Evolutionary conservation across 2,797 vertebrate species (phyloP).

Genomic region (Urosaurus nigricauda): DNA sequence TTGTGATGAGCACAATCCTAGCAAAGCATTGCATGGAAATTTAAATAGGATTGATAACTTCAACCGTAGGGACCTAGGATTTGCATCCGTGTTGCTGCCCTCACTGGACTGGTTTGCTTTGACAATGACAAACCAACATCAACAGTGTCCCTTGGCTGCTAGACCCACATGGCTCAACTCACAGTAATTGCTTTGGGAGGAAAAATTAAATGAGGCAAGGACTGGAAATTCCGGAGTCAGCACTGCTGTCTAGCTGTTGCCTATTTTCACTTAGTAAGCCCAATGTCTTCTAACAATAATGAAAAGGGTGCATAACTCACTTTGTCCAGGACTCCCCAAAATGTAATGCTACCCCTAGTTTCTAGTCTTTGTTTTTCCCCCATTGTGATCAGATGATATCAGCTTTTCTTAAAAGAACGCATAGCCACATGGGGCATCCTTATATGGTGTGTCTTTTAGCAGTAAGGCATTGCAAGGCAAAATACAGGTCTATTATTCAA

Average conservation of each 20-base stretch:
- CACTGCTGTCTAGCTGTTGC: not conserved
- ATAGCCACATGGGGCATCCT: not conserved
- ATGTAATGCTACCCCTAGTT: not conserved
- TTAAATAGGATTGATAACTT: too few relatives aligned
- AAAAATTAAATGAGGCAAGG: not conserved
- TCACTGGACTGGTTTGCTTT: too few relatives aligned
- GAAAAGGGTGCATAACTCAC: not conserved
- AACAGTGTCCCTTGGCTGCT: too few relatives aligned
- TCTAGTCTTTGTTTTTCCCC: not conserved
- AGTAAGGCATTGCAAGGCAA: not conserved
- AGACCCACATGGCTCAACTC: not conserved
- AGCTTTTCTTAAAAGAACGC: not conserved
- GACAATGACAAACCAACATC: too few relatives aligned
- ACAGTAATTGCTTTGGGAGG: not conserved
- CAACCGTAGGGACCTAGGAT: too few relatives aligned
- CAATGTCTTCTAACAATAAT: not conserved
- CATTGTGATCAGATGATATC: not conserved
- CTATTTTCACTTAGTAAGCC: not conserved
- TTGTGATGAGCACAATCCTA: too few relatives aligned
- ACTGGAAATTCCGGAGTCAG: not conserved
- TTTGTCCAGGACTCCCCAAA: not conserved
- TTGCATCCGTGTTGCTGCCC: too few relatives aligned
- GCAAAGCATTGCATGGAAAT: too few relatives aligned
- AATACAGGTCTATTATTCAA: not conserved
- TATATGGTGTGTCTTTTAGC: not conserved